Evolutionary conservation across 2,113 vertebrate species (phyloP).

Genomic region (Astatotilapia flaviijosephi): DNA sequence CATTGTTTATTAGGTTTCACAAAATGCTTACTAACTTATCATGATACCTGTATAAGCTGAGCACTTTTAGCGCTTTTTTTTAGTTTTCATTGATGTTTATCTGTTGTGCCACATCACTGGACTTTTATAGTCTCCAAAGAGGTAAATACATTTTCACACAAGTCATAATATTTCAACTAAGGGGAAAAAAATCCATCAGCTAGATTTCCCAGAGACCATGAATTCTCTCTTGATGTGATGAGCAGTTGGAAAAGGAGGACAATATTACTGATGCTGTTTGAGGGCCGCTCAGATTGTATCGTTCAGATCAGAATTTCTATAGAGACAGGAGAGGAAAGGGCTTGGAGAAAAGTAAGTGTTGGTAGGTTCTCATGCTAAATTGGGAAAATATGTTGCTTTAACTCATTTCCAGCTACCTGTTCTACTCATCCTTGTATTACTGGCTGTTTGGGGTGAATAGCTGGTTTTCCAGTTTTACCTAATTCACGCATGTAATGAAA

Average conservation of each 20-base stretch:
- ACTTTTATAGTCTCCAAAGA: neutral
- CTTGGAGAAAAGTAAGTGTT: neutral
- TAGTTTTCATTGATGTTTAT: neutral
- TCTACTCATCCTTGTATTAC: neutral
- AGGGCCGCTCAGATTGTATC: neutral
- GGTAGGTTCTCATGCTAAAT: neutral
- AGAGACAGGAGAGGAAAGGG: neutral
- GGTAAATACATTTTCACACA: neutral
- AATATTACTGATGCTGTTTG: neutral
- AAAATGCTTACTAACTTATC: neutral
- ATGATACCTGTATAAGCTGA: neutral
- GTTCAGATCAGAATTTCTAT: neutral
- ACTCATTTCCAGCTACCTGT: neutral
- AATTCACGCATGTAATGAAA: neutral
- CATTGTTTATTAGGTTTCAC: neutral
- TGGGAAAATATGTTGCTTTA: neutral
- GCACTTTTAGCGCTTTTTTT: rapidly evolving
- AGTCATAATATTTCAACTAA: neutral
- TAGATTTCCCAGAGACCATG: neutral
- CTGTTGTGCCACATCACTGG: neutral
- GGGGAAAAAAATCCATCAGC: neutral
- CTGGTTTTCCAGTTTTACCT: neutral
- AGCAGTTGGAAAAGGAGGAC: neutral
- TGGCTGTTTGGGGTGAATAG: neutral
- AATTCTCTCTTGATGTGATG: neutral